Evolutionary conservation across 2,888 invertebrate genomes (phyloP), one percentile per base, ranked within the genome.

Genomic region (Epinotia brunnichana): DNA sequence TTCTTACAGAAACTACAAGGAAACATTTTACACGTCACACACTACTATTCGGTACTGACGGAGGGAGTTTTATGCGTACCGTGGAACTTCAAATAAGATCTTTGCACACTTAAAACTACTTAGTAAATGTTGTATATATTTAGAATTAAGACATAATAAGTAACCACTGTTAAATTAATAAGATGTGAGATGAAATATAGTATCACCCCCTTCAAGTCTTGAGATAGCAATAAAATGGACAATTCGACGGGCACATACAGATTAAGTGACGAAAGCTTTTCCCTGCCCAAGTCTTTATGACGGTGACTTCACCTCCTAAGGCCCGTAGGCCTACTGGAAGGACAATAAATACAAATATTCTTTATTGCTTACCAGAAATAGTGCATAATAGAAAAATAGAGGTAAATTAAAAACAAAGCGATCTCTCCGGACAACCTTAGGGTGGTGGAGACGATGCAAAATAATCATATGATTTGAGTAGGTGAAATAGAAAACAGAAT

Each of bases 51-150:
- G 0, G 96, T 99, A 62, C 94, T 98, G 83, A 96, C 96, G 0
- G 98, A 98, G 88, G 99, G 99, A 0, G 96, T 97, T 71, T 94
- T 98, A 69, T 98, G 98, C 85, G 96, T 98, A 86, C 98, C 98
- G 19, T 98, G 98, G 98, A 96, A 98, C 89, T 98, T 97, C 94
- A 95, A 95, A 85, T 91, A 94, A 75, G 44, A 59, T 41, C 17
- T 48, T 69, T 63, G 57, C 69, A 61, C 61, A 68, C 69, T 70
- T 71, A 61, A 51, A 60, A 74, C 54, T 69, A 77, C 21, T 19
- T 56, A 62, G 48, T 59, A 57, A 64, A 71, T 56, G n/a, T n/a
- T 71, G 59, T 70, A 64, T 24, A 57, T 64, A 62, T 62, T 44
- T 44, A 64, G 24, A 44, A n/a, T 48, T 7, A 48, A 48, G 35